Evolutionary conservation across 2,113 vertebrate species (phyloP), one percentile per base, ranked within the genome.

Genomic region (Nibea coibor): DNA sequence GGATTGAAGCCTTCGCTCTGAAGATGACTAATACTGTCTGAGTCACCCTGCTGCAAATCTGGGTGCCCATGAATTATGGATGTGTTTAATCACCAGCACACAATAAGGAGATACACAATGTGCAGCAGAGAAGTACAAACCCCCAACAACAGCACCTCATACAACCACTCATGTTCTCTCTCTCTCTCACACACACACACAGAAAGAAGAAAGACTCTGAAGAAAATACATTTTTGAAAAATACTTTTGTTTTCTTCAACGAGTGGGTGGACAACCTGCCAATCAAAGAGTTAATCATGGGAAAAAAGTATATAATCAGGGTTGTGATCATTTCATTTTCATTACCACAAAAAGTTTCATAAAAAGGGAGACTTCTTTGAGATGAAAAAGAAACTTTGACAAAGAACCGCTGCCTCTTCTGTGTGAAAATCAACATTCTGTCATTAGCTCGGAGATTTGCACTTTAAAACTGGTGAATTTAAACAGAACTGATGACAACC

Each of bases 1-100:
- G 53, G 50, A 19, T 65, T 53, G 62, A 67, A 15, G 67, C 54
- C 69, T 31, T 68, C 51, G 0, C 58, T 62, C 63, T 47, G 26
- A 80, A 69, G 72, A 80, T 85, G 84, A 87, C 77, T 53, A 81
- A 84, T 65, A 8, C 43, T 16, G 43, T 11, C 83, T 66, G 80
- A 85, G 80, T 88, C 87, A 73, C 78, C 16, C 57, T 58, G 73
- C 74, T 81, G 70, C 17, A 45, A 65, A 75, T 84, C 76, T 75
- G 20, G 24, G 35, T 15, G 53, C 42, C n/a, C 12, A 64, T 83
- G 67, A 88, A 87, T 88, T 78, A 78, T 82, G 59, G 39, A 85
- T 62, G 58, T 31, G 51, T 81, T 64, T 19, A 58, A 90, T 83
- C 80, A 82, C 10, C n/a, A 68, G 74, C 57, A 39, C 77, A 82